Percentiles rank a stretch among this genome's conserved stretches.
These are phyloP conservation scores for Montipora capricornis DNA, from an alignment of 64 coral and sea anemone genomes.

Conservation along the genomic window DNA sequence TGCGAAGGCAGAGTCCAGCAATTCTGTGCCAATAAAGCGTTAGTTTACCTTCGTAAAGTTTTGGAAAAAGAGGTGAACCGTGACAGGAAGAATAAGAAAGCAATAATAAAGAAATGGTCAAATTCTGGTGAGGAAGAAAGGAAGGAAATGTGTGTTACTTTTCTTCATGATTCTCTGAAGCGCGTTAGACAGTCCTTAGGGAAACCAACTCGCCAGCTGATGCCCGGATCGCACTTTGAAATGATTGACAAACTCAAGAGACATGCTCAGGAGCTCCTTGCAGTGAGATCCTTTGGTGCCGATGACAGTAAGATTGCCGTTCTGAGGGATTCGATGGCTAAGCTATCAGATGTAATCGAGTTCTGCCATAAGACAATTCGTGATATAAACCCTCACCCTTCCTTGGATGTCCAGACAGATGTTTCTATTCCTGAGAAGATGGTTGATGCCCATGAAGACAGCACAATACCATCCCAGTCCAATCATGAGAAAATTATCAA, in stretches of 20 bases:
- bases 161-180: not conserved
- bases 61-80: not conserved
- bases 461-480: not conserved
- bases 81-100: not conserved
- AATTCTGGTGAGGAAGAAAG: not conserved
- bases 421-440: constrained; percentile 10
- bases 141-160: not conserved
- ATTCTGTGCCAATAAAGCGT: not conserved
- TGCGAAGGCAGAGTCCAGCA: not conserved
- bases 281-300: too few species aligned
- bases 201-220: not conserved
- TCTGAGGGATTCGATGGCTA: too few species aligned
- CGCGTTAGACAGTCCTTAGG: not conserved
- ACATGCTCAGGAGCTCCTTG: not conserved
- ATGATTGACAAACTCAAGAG: not conserved
- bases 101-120: not conserved
- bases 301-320: too few species aligned
- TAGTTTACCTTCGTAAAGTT: not conserved
- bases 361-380: constrained; percentile 6
- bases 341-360: not conserved
- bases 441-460: not conserved
- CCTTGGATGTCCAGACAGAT: not conserved
- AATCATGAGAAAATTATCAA: not conserved
- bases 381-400: constrained; percentile 33
- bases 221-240: not conserved